phyloP scores from a whole-genome alignment of 2,888 invertebrate species.

The Phytoseiulus persimilis region DNA sequence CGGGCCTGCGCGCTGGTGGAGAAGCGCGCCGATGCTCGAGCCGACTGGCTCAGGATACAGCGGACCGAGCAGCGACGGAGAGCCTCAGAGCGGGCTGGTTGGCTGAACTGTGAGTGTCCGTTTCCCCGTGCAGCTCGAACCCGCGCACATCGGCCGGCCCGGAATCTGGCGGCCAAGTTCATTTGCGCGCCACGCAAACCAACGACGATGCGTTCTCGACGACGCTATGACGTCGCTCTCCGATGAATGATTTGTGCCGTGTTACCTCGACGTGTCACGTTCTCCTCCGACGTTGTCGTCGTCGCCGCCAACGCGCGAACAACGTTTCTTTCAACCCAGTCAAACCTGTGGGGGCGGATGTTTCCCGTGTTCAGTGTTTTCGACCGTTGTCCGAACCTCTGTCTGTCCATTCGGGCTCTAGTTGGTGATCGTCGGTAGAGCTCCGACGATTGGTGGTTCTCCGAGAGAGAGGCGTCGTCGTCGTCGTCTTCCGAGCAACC shows the following conservation, averaged over 20 bases:
- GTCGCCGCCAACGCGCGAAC: not conserved
- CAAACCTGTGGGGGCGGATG: not conserved
- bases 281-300: not conserved
- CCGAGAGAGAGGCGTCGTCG: too few species aligned
- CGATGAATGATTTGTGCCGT: not conserved
- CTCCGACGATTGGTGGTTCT: too few species aligned
- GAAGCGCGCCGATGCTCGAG: not conserved
- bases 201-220: not conserved
- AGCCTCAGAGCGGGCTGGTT: not conserved
- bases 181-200: not conserved
- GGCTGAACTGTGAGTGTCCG: not conserved
- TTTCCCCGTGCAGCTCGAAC: not conserved
- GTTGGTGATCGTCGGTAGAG: too few species aligned
- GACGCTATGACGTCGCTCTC: not conserved
- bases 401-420: too few species aligned
- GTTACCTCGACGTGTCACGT: not conserved
- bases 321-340: not conserved
- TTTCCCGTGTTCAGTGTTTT: not conserved
- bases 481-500: too few species aligned
- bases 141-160: not conserved
- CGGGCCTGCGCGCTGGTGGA: conserved; percentile 18
- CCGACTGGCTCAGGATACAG: not conserved
- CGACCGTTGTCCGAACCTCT: too few species aligned
- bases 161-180: not conserved
- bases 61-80: not conserved